A percentile compares a stretch with the other conserved stretches of the same genome.
These are phyloP conservation scores for Anhinga anhinga DNA, from an alignment of 2,113 vertebrate species.

Conservation along the genomic window DNA sequence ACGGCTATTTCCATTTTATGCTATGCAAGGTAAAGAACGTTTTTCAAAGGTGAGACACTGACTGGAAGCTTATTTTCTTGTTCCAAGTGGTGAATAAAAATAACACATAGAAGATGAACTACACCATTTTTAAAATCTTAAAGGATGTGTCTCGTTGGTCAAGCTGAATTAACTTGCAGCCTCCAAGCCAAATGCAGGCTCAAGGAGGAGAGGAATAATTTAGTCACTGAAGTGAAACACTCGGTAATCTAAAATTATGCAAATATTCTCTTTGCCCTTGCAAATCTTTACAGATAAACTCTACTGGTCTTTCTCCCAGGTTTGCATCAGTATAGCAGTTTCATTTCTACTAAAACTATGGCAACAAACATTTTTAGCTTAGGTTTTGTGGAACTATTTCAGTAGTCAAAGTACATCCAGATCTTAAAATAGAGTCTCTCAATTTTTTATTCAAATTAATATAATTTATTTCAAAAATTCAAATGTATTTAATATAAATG, in stretches of 20 bases:
- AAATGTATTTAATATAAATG: not conserved
- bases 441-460: not conserved
- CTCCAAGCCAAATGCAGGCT: constrained; percentile 22
- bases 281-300: constrained; percentile 16
- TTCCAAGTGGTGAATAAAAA: constrained; percentile 57
- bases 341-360: constrained; percentile 10
- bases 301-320: not conserved
- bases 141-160: constrained; percentile 47
- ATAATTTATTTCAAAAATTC: not conserved
- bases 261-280: constrained; percentile 59
- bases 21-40: constrained; percentile 26
- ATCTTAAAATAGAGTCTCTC: not conserved
- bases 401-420: not conserved
- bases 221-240: constrained; percentile 56
- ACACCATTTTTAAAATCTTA: constrained; percentile 38
- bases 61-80: constrained; percentile 48
- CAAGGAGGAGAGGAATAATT: constrained; percentile 30
- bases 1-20: constrained; percentile 31
- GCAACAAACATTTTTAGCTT: constrained; percentile 28
- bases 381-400: not conserved
- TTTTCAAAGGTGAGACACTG: constrained; percentile 24
- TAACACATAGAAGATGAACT: not conserved
- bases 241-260: constrained; percentile 52
- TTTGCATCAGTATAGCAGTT: not conserved
- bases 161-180: constrained; percentile 62